Evolutionary conservation across 2,113 vertebrate species (phyloP), one percentile per base, ranked within the genome.

Genomic region (Piaya cayana): DNA sequence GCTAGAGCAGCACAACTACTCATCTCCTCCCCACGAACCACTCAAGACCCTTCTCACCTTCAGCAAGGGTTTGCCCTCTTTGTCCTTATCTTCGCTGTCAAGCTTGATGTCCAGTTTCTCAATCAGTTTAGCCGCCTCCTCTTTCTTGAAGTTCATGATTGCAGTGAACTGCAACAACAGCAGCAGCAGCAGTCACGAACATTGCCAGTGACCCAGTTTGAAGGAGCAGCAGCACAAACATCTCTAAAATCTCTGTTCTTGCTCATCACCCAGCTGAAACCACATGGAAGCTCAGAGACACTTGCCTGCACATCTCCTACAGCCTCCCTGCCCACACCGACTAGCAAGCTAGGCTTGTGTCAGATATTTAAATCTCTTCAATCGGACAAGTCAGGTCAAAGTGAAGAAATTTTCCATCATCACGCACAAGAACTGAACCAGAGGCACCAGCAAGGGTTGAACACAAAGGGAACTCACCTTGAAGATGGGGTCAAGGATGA

Each of bases 61-160:
- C 86, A 99, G 97, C 86, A 99, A 97, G 2, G 98, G 99, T 69
- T 99, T 99, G 55, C 99, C 99, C 85, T 99, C 99, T 71, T 99
- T 99, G 29, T 99, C 98, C 78, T 98, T 99, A 84, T 99, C 99
- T 11, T 99, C 99, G 0, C 70, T 78, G 83, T 99, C 99, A 96
- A 99, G 87, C 93, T 99, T 99, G 91, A 99, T 99, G 47, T 99
- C 99, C 71, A 99, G 96, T 71, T 99, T 99, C 45, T 98, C 96
- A 4, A 99, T 98, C 81, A 99, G 94, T 88, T 99, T 99, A 8
- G 98, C 98, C 0, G 98, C 98, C 77, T 99, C 99, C 7, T 99
- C 99, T 1, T 99, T 99, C 91, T 97, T 99, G 96, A 99, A 99
- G 90, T 98, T 98, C 99, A 99, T 99, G 98, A 99, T 99, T 8